Evolutionary conservation across 2,113 vertebrate genomes (phyloP).

Genomic region (Scalopus aquaticus): DNA sequence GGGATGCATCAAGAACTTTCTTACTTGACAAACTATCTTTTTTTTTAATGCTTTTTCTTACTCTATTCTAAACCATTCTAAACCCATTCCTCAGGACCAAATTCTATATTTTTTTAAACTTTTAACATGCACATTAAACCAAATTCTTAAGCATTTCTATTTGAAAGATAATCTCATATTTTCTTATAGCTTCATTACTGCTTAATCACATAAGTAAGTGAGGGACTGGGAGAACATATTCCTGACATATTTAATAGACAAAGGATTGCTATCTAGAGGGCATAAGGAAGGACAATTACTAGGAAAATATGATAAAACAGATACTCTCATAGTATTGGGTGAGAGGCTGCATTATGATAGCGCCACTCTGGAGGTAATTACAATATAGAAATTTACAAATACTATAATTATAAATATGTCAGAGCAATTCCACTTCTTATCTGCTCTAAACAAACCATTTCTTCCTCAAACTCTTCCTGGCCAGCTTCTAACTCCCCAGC

Average conservation of each 20-base stretch:
- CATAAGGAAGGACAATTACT: background rate
- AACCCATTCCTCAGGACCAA: background rate
- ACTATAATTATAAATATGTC: background rate
- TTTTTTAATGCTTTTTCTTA: background rate
- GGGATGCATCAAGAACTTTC: background rate
- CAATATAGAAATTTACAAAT: background rate
- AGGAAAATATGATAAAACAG: background rate
- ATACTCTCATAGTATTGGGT: background rate
- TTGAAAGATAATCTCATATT: background rate
- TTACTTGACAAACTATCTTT: background rate
- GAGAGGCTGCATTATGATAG: background rate
- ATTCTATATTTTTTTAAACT: background rate
- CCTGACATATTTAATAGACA: background rate
- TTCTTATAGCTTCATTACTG: background rate
- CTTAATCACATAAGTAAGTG: background rate
- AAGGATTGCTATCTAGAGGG: background rate
- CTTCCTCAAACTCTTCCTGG: background rate
- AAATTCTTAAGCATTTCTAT: background rate
- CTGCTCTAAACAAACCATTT: background rate
- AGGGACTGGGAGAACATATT: background rate
- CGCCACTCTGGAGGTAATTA: background rate
- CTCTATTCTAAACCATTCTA: background rate
- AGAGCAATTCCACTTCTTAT: background rate
- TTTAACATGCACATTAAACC: slow-evolving; percentile 4
- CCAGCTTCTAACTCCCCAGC: background rate